Base-by-base conservation (phyloP, 1,140 invertebrate species). In the Magallana angulata region DNA sequence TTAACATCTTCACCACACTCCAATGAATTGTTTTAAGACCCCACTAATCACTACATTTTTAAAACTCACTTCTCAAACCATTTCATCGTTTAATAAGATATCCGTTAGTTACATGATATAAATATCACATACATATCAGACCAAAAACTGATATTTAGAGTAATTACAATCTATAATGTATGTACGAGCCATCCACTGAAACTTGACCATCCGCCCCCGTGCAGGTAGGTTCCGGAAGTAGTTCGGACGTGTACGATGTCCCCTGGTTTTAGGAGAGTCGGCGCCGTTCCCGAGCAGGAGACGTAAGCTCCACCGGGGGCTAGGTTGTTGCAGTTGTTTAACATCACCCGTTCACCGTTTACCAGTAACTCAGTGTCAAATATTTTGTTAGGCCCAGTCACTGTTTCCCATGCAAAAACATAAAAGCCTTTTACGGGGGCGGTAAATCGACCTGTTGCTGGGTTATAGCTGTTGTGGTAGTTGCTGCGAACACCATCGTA, bases 341-440 rank as follows among this genome's bases (percentile, higher is more conserved):
- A 11, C 68, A 24, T 18, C 11, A 24, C 18, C 1, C 64, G 24
- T 8, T 24, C 64, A 30, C 68, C 68, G 6, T 76, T 76, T 11
- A 76, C 68, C 36, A 76, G 36, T 30, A 76, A 9, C 68, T 76
- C 68, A 12, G 18, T 76, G 24, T 76, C 68, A 76, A 76, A 76
- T 76, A 76, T 30, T 12, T 76, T 76, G 18, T 30, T 30, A 4
- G 64, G 9, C 7, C 18, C 11, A 24, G 64, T 71, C 4, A 71
- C 9, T 0, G 24, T 71, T 71, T 71, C 64, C 64, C 64, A 71
- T 18, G 18, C 36, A 30, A 76, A 76, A 8, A 76, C 68, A 30
- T 76, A 76, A 11, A 76, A 76, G 9, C 68, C 68, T 24, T 76
- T 76, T 6, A 36, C 18, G 14, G 68, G 68, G 24, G 68, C 68